Base-by-base conservation (phyloP, 92 coral and sea anemone species). In the Galaxea fascicularis region DNA sequence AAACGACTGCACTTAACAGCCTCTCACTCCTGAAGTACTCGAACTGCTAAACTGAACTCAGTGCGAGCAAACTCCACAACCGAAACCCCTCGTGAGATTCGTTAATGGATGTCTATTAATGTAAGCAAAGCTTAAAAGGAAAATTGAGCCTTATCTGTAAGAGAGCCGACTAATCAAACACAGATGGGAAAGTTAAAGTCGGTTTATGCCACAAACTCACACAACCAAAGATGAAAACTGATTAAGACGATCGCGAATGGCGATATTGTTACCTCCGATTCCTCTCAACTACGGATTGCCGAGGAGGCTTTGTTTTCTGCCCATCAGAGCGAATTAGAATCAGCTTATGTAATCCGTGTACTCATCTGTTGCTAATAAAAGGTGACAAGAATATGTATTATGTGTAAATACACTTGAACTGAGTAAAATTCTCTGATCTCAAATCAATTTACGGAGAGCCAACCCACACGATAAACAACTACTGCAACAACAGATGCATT, bases 121-220 rank as follows among this genome's bases (percentile, higher is more conserved):
- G 98, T 88, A 94, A 91, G 93, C 95, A 94, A 94, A 86, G 78
- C 90, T 80, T 84, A 91, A 87, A 87, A 87, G 82, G 94, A 93
- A 90, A 90, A 88, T 87, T 91, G 92, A 93, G 85, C 94, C 84
- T 78, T 81, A 86, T 90, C 86, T 67, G 87, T 89, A 79, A 76
- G 86, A 87, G 60, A 76, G 82, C 88, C 84, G 85, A 69, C 75
- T 82, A 84, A 83, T 79, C 90, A 74, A 76, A 62, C 77, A 60
- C 80, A 82, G 79, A 77, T 82, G 86, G 78, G 58, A 54, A 24
- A 25, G 58, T 41, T 57, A 59, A 58, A 82, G 27, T 39, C 35
- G 20, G 29, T 71, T 9, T 20, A 53, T 31, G 78, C 45, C 73
- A 10, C 47, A 64, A 82, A 71, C 72, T 65, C 46, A 21, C 49